Conservation (phyloP, 2,797 vertebrate genomes). For the Eospalax fontanierii region DNA sequence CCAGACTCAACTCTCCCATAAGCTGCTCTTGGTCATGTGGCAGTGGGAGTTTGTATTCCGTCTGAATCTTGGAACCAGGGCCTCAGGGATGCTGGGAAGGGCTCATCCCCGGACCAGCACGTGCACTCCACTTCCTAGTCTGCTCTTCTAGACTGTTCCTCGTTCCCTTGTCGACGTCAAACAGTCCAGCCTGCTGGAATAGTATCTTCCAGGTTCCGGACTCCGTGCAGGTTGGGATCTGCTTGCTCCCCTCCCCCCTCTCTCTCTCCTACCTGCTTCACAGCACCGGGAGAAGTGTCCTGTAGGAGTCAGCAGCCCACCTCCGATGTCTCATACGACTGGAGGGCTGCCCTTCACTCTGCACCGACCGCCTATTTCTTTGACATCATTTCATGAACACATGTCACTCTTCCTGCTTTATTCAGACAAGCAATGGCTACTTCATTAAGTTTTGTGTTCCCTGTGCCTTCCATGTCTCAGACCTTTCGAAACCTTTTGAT, state of each 20-base stretch:
- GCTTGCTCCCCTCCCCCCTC: not conserved
- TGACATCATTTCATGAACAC: not conserved
- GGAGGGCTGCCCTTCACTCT: not conserved
- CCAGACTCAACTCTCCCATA: not conserved
- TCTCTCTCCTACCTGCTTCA: not conserved
- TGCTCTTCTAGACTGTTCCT: not conserved
- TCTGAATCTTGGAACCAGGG: not conserved
- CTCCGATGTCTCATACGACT: not conserved
- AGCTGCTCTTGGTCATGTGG: not conserved
- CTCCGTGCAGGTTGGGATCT: fast-evolving
- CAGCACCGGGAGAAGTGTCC: not conserved
- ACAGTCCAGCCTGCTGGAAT: not conserved
- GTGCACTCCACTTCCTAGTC: not conserved
- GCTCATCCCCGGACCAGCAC: not conserved
- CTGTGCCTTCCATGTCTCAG: not conserved
- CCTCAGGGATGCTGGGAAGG: not conserved
- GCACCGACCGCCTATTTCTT: not conserved
- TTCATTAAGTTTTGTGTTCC: not conserved
- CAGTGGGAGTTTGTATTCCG: too few relatives aligned
- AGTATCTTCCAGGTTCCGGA: not conserved
- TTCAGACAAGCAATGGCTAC: not conserved
- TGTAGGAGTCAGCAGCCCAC: not conserved
- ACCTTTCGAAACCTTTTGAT: not conserved
- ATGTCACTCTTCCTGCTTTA: not conserved
- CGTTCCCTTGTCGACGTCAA: not conserved